These are phyloP conservation scores for Desmophyllum pertusum DNA, from an alignment of 92 coral and sea anemone genomes.

Conservation along the genomic window DNA sequence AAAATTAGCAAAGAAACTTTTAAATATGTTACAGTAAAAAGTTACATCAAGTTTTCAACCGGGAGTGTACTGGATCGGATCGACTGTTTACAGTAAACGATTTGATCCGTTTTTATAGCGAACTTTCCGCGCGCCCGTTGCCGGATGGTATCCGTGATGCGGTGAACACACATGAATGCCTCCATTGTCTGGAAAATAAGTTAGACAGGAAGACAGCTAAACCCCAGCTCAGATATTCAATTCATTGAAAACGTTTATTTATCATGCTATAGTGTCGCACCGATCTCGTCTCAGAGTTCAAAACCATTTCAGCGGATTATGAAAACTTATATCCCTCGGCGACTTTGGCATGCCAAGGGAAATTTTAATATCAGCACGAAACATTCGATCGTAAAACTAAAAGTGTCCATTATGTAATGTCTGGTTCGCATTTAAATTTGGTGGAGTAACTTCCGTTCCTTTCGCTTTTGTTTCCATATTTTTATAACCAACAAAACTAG, in stretches of 20 bases:
- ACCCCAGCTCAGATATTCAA: background rate
- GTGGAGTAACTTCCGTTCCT: constrained; percentile 5
- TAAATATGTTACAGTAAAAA: background rate
- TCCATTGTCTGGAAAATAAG: background rate
- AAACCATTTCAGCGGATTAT: constrained; percentile 3
- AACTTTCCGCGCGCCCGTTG: background rate
- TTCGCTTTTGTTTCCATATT: no score
- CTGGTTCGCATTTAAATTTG: constrained; percentile 28
- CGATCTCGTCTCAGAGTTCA: background rate
- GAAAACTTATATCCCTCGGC: background rate
- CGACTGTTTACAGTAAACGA: no score
- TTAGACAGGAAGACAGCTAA: background rate
- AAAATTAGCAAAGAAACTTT: background rate
- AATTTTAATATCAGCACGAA: constrained; percentile 1
- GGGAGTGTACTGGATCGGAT: no score
- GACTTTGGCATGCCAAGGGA: background rate
- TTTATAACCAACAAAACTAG: background rate
- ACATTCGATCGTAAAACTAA: constrained; percentile 2
- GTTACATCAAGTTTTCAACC: background rate
- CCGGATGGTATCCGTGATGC: background rate
- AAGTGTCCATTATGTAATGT: constrained; percentile 35
- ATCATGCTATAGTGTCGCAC: no score
- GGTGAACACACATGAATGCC: background rate
- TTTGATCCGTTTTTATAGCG: no score
- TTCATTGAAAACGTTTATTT: background rate